Evolutionary conservation across 2,113 vertebrate species (phyloP).

Genomic region (Amazona guildingii): DNA sequence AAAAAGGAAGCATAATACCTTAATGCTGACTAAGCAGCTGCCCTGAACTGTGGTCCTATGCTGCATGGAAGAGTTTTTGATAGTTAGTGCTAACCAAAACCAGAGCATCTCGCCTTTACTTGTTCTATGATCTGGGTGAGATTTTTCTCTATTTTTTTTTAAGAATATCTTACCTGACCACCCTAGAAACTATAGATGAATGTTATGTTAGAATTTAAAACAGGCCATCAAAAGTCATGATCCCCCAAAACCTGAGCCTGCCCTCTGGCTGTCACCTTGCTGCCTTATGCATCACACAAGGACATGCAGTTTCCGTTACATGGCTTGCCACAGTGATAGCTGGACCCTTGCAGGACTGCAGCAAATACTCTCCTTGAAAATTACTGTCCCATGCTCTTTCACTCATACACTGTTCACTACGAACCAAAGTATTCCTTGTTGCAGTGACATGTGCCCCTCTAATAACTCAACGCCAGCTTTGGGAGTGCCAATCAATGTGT

Average conservation of each 20-base stretch:
- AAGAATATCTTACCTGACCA: no score
- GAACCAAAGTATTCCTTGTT: fast-evolving
- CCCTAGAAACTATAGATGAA: not conserved
- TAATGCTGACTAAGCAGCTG: not conserved
- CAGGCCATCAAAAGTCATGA: not conserved
- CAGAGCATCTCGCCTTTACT: fast-evolving
- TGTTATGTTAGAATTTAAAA: fast-evolving
- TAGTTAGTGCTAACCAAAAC: fast-evolving
- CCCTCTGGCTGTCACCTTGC: fast-evolving
- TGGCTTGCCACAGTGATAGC: not conserved
- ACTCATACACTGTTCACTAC: fast-evolving
- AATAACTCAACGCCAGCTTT: fast-evolving
- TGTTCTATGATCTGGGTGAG: not conserved
- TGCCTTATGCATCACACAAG: no score
- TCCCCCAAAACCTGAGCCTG: no score
- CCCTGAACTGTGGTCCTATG: fast-evolving
- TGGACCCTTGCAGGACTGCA: not conserved
- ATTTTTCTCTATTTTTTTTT: fast-evolving
- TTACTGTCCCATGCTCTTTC: fast-evolving
- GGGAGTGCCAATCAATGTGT: fast-evolving
- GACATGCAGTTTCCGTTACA: not conserved
- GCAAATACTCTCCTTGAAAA: not conserved
- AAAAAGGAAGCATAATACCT: not conserved
- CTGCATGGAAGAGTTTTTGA: not conserved
- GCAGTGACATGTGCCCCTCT: fast-evolving